These are phyloP conservation scores for Motacilla alba DNA, from an alignment of 2,113 vertebrate species.

Conservation along the genomic window DNA sequence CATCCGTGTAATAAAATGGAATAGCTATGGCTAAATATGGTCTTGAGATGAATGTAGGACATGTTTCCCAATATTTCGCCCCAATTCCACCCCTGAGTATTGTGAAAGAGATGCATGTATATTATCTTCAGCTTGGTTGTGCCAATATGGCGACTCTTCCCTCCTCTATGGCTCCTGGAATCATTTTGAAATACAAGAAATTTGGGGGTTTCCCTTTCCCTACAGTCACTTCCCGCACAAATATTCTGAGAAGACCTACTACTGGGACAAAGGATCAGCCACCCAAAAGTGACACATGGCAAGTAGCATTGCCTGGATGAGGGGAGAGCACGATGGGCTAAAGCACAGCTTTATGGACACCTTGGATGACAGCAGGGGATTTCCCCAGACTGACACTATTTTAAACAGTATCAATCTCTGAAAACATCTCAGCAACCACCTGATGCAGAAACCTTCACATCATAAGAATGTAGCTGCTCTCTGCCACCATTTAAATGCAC, in stretches of 20 bases:
- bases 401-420: background rate
- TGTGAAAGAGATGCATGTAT: background rate
- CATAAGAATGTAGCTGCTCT: background rate
- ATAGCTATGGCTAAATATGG: background rate
- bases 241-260: background rate
- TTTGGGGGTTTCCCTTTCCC: fast-evolving
- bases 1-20: background rate
- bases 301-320: background rate
- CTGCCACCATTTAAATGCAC: background rate
- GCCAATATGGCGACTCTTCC: background rate
- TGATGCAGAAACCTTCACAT: background rate
- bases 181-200: background rate
- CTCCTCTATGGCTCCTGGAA: background rate
- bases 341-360: background rate
- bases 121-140: background rate
- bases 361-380: background rate
- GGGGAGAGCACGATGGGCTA: background rate
- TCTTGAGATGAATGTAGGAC: background rate
- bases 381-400: background rate
- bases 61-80: background rate
- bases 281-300: background rate
- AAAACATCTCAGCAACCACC: background rate
- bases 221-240: background rate
- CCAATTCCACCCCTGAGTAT: background rate
- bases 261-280: background rate